A percentile compares a stretch with the other conserved stretches of the same genome.
Conservation (phyloP, 1,140 invertebrate genomes). For the Megathymus violae region DNA sequence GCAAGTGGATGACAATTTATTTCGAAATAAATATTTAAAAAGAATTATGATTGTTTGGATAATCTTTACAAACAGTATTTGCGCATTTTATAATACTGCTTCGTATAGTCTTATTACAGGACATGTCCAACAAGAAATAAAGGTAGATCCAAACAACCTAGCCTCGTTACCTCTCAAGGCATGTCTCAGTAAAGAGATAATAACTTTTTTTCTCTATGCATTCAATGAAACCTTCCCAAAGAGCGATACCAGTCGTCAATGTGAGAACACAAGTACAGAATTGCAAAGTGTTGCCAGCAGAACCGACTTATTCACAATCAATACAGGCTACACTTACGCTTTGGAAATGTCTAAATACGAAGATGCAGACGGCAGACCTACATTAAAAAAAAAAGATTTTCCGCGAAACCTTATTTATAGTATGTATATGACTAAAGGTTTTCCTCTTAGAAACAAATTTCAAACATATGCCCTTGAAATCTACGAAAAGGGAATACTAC, state of each 20-base stretch:
- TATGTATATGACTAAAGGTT: conserved; percentile 44
- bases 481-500: conserved; percentile 46
- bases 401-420: conserved; percentile 34
- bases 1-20: conserved; percentile 36
- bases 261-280: conserved; percentile 31
- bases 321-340: conserved; percentile 44
- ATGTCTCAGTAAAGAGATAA: conserved; percentile 40
- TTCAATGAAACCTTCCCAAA: conserved; percentile 45
- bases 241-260: conserved; percentile 24
- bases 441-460: conserved; percentile 41
- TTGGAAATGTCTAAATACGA: conserved; percentile 29
- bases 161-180: conserved; percentile 37
- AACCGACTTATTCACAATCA: conserved; percentile 46
- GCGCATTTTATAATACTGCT: conserved; percentile 52
- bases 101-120: conserved; percentile 47
- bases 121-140: conserved; percentile 33
- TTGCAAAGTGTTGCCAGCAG: conserved; percentile 40
- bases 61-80: conserved; percentile 51
- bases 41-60: conserved; percentile 46
- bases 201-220: conserved; percentile 39
- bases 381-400: conserved; percentile 43
- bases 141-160: conserved; percentile 37
- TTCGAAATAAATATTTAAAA: conserved; percentile 35
- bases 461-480: conserved; percentile 37
- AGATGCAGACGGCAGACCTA: conserved; percentile 38